These are phyloP conservation scores for Iphiclides podalirius DNA, from an alignment of 2,888 invertebrate species.

Conservation along the genomic window DNA sequence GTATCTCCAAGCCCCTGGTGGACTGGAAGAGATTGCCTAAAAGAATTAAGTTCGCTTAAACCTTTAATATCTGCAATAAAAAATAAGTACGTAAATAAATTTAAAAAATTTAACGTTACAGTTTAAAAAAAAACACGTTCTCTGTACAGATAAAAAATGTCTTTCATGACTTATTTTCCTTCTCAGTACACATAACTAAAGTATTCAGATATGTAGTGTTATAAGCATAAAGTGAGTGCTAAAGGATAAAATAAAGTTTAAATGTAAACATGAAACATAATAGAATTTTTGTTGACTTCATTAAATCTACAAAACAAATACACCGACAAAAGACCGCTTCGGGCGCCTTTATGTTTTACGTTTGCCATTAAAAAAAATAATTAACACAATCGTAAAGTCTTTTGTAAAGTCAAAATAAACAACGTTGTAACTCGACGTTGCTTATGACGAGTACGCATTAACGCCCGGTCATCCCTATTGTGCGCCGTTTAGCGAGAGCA, in stretches of 20 bases:
- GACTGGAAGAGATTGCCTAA: too few relatives aligned
- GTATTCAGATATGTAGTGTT: too few relatives aligned
- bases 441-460: slow-evolving; percentile 17
- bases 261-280: slow-evolving; percentile 1
- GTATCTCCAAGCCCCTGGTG: too few relatives aligned
- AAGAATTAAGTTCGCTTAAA: too few relatives aligned
- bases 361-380: slow-evolving; percentile 15
- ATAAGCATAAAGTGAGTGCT: too few relatives aligned
- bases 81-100: too few relatives aligned
- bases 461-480: slow-evolving; percentile 19
- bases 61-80: too few relatives aligned
- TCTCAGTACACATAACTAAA: too few relatives aligned
- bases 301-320: slow-evolving; percentile 4
- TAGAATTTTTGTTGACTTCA: background rate
- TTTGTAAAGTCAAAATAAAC: slow-evolving; percentile 14
- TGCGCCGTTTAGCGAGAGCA: slow-evolving; percentile 19
- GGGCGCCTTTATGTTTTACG: slow-evolving; percentile 1
- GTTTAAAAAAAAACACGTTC: too few relatives aligned
- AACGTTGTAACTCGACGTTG: slow-evolving; percentile 6
- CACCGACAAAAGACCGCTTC: background rate
- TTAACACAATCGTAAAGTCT: slow-evolving; percentile 22
- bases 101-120: too few relatives aligned
- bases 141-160: too few relatives aligned
- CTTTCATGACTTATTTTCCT: too few relatives aligned
- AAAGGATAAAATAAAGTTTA: background rate